Evolutionary conservation across 1,140 invertebrate genomes (phyloP), one percentile per base, ranked within the genome.

Genomic region (Aphidius ervi): DNA sequence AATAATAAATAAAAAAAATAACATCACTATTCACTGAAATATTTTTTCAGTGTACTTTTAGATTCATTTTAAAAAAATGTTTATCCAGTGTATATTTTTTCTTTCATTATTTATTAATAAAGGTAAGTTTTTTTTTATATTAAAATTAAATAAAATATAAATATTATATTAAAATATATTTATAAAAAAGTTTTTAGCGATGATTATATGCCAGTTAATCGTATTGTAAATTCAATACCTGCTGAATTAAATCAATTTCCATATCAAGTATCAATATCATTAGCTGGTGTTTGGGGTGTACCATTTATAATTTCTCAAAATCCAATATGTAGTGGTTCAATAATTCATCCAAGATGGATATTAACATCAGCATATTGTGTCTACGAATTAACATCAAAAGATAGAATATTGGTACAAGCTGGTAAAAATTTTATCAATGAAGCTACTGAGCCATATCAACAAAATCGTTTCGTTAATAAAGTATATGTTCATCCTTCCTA

Each of bases 311-410:
- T 54, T 31, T 2, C 1, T 60, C 49, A 63, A 0, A 61, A 61
- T 1, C 84, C 84, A 53, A 78, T 83, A 59, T 86, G 87, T 66
- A 82, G 80, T 42, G 84, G 78, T 9, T 76, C 81, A 10, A 80
- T 86, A 16, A 53, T 86, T 5, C 76, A 74, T 46, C 58, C 65
- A 8, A 58, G 77, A 50, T 86, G 82, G 81, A 56, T 86, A 45
- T 10, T 87, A 0, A 84, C 82, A 6, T 83, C 84, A 41, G 83
- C 70, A 40, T 84, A 87, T 63, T 86, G 82, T 58, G 66, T 76
- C 4, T 31, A 41, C 0, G 73, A 74, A 47, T 58, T 75, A 9
- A 72, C 77, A 20, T 2, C 6, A 2, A 41, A 61, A 53, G 67
- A 68, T 2, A 4, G 0, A 0, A 62, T 76, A 43, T 4, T 56